These are phyloP conservation scores for Neomonachus schauinslandi DNA, from an alignment of 2,113 vertebrate genomes.

Conservation along the genomic window DNA sequence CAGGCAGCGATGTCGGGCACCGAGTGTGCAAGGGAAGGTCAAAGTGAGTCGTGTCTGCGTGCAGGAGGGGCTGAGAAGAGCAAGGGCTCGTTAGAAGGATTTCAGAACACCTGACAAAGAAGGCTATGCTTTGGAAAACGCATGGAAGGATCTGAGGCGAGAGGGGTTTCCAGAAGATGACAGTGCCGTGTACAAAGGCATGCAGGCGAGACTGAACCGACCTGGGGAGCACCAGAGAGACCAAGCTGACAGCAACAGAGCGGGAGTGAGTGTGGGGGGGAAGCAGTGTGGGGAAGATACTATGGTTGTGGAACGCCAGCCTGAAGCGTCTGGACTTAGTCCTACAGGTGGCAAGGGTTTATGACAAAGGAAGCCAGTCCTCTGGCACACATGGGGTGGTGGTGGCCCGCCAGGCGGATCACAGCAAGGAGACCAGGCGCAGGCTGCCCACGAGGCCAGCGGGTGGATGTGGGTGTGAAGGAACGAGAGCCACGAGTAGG, in stretches of 20 bases:
- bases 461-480: neutral
- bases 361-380: neutral
- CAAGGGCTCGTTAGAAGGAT: neutral
- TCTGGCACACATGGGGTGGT: neutral
- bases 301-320: conserved; percentile 35
- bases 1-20: neutral
- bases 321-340: conserved; percentile 4
- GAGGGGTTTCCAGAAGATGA: conserved; percentile 33
- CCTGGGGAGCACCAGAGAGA: neutral
- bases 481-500: neutral
- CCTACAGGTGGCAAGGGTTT: conserved; percentile 45
- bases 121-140: neutral
- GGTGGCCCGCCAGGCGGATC: neutral
- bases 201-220: neutral
- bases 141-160: neutral
- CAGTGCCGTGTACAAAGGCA: neutral
- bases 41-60: neutral
- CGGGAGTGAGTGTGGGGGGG: neutral
- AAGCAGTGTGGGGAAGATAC: neutral
- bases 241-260: neutral
- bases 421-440: neutral
- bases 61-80: neutral
- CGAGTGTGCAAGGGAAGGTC: neutral
- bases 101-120: neutral
- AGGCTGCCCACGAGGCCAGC: neutral